phyloP scores from a whole-genome alignment of 2,113 vertebrate species.

The Lontra canadensis region DNA sequence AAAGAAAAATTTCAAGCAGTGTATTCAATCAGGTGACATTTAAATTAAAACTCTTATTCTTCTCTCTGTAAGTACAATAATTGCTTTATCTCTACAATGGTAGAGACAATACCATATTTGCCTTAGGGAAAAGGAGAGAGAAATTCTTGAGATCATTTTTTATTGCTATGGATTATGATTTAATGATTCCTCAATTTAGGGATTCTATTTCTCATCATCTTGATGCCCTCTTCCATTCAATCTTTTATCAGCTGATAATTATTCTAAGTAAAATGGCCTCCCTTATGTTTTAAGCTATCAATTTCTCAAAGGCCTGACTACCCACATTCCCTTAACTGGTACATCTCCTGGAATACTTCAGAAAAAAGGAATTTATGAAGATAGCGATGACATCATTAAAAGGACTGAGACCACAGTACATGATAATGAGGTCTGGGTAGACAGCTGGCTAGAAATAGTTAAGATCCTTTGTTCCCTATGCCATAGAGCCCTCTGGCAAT shows the following conservation, averaged over 20 bases:
- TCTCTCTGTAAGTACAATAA: not conserved
- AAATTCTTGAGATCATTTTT: not conserved
- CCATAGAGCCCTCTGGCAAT: not conserved
- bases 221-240: not conserved
- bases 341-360: not conserved
- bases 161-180: not conserved
- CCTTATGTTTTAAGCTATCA: not conserved
- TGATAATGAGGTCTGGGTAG: not conserved
- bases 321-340: not conserved
- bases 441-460: conserved; percentile 12
- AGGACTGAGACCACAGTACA: not conserved
- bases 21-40: not conserved
- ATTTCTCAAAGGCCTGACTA: not conserved
- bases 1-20: not conserved
- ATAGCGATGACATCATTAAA: not conserved
- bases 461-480: not conserved
- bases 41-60: not conserved
- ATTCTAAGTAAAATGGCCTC: not conserved
- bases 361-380: not conserved
- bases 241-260: not conserved
- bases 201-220: not conserved
- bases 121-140: not conserved
- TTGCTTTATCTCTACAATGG: not conserved
- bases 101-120: not conserved
- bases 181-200: not conserved